Conservation (phyloP, 2,888 invertebrate species). For the Luperina nickerlii region DNA sequence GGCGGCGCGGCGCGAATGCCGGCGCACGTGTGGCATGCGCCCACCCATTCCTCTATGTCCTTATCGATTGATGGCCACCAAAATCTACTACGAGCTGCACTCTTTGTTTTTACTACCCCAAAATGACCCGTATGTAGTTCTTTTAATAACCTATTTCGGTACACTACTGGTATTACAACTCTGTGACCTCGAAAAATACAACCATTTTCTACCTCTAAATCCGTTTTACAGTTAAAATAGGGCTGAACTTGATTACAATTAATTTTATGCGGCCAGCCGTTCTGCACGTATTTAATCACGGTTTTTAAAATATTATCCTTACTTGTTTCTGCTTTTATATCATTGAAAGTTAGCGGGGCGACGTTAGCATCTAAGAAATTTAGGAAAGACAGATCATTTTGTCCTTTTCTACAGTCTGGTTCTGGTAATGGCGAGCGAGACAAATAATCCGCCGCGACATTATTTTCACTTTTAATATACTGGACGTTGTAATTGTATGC, state of each 20-base stretch:
- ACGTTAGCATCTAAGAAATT: conserved; percentile 10
- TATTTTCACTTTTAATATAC: too few relatives aligned
- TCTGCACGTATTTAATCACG: conserved; percentile 2
- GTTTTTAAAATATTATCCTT: neutral
- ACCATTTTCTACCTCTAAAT: conserved; percentile 6
- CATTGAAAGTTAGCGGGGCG: neutral
- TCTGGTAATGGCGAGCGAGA: too few relatives aligned
- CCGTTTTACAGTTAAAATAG: conserved; percentile 29
- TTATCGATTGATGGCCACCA: conserved; percentile 29
- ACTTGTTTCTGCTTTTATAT: conserved; percentile 3
- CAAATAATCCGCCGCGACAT: too few relatives aligned
- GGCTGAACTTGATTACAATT: conserved; percentile 6
- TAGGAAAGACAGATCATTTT: neutral
- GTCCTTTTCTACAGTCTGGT: neutral
- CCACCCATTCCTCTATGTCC: conserved; percentile 21
- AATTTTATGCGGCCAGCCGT: conserved; percentile 24
- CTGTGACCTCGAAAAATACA: conserved; percentile 29
- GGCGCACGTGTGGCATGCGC: conserved; percentile 14
- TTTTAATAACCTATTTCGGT: conserved; percentile 5
- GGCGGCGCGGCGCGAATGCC: conserved; percentile 19
- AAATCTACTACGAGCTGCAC: conserved; percentile 30
- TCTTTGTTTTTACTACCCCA: conserved; percentile 25
- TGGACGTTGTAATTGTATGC: too few relatives aligned
- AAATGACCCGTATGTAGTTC: conserved; percentile 13
- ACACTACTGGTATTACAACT: conserved; percentile 20